Conservation (phyloP, 2,113 vertebrate genomes). For the Aspiorhynchus laticeps region DNA sequence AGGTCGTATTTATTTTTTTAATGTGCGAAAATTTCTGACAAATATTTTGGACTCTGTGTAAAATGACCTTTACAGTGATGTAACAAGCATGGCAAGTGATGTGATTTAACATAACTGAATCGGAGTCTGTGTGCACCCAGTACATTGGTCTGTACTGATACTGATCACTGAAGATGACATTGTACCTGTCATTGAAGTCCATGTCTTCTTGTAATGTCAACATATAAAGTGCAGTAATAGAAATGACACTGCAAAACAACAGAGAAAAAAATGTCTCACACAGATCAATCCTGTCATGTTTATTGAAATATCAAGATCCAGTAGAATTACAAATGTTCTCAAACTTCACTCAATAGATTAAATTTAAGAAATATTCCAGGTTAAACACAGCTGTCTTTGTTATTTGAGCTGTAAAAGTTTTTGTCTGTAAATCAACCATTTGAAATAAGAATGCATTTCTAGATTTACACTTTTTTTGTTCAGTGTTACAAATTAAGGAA, state of each 20-base stretch:
- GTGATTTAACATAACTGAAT: background rate
- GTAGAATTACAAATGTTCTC: background rate
- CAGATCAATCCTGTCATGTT: background rate
- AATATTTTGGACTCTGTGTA: no score
- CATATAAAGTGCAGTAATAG: slow-evolving; percentile 83
- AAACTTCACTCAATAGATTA: background rate
- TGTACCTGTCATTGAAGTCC: slow-evolving; percentile 60
- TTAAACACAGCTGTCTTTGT: background rate
- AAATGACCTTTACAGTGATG: no score
- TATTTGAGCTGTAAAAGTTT: background rate
- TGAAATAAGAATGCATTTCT: background rate
- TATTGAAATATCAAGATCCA: slow-evolving; percentile 7
- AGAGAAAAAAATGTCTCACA: background rate
- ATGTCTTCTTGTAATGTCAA: slow-evolving; percentile 73
- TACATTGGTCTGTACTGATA: background rate
- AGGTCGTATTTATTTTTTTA: no score
- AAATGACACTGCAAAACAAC: slow-evolving; percentile 79
- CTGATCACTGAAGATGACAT: background rate
- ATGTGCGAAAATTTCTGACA: no score
- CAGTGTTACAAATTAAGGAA: background rate
- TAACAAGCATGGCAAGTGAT: background rate
- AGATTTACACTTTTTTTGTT: background rate
- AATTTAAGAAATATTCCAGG: background rate
- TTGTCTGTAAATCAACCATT: background rate
- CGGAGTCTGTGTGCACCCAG: background rate